Evolutionary conservation across 2,113 vertebrate species (phyloP), one percentile per base, ranked within the genome.

Genomic region (Nibea coibor): DNA sequence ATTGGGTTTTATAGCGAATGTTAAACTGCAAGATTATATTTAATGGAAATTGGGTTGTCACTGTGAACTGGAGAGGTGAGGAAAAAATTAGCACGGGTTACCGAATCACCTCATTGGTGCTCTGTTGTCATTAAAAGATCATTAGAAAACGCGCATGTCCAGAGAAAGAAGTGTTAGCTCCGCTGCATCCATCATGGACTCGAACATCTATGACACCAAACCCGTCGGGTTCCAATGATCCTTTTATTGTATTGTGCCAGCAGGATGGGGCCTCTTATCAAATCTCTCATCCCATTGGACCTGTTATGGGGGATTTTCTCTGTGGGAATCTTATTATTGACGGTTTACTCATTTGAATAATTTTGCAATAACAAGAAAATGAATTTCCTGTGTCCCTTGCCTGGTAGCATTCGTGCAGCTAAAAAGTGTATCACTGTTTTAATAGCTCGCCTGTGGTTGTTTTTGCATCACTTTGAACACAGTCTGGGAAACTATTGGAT

Each of bases 21-120:
- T 92, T 92, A 92, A 93, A 92, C 85, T 87, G 87, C 90, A 85
- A 91, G 86, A 91, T 95, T 94, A 92, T 91, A 91, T 93, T 92
- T 87, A 93, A 91, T 91, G 91, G 82, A 89, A 88, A 93, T 86
- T 74, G 76, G 78, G 75, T 78, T 91, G 87, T 93, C 90, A 88
- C 57, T 71, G 69, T 20, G 39, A 66, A 74, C 74, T 79, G 75
- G 84, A 83, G 69, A 88, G 85, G 72, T 72, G 69, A 81, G 59
- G 57, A 58, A 81, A 88, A 84, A 87, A 88, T 80, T 62, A 70
- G 77, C 62, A 65, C n/a, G 17, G 71, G 77, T 84, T 79, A 67
- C 35, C 7, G 67, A 83, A 88, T 81, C 57, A 75, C 10, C 31
- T 62, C 54, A 65, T 35, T 76, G 76, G 26, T 45, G 67, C 68